Conservation (phyloP, 2,797 vertebrate genomes). For the Notolabrus celidotus region DNA sequence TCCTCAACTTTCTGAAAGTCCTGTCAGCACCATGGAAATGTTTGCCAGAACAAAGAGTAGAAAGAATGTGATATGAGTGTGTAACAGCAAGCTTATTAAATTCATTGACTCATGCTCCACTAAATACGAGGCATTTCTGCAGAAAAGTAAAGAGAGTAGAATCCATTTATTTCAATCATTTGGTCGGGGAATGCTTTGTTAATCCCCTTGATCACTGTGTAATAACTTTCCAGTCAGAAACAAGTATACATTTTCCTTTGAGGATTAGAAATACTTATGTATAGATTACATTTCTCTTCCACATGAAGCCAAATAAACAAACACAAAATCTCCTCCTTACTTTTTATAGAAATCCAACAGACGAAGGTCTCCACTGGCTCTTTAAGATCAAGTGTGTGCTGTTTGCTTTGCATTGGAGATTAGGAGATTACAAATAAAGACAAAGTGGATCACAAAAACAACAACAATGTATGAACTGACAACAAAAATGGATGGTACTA, state of each 20-base stretch:
- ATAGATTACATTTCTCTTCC: not conserved
- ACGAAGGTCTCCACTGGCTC: not conserved
- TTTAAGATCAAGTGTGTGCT: not conserved
- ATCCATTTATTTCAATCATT: constrained; percentile 26
- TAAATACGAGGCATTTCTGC: constrained; percentile 50
- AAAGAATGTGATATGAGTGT: constrained; percentile 24
- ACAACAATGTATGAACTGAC: no score
- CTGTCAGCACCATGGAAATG: constrained; percentile 22
- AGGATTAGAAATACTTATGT: not conserved
- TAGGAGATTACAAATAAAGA: no score
- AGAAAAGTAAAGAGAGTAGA: not conserved
- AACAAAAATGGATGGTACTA: no score
- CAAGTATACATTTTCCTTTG: not conserved
- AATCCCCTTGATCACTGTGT: constrained; percentile 29
- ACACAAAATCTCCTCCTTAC: not conserved
- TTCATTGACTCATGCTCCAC: constrained; percentile 47
- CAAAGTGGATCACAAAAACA: no score
- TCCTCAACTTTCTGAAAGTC: constrained; percentile 3
- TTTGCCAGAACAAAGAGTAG: constrained; percentile 6
- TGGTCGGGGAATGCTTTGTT: constrained; percentile 21
- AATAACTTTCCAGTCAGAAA: constrained; percentile 14
- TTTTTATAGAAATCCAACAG: not conserved
- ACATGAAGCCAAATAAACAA: not conserved
- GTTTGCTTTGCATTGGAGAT: no score
- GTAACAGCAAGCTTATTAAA: constrained; percentile 49